Conservation (phyloP, 2,888 invertebrate genomes). For the Acronicta leporina region DNA sequence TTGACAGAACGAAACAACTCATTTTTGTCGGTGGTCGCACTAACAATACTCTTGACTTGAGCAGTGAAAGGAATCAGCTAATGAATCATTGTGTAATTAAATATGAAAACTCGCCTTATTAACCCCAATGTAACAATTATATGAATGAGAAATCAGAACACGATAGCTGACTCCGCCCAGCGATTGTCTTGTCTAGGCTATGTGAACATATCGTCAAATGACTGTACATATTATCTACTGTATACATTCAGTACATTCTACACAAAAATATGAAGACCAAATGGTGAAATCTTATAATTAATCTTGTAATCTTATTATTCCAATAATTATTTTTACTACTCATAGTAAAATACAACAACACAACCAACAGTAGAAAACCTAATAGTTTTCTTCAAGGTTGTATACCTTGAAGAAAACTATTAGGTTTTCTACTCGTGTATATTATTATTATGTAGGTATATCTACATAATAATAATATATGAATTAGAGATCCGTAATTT, state of each 20-base stretch:
- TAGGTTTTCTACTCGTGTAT: too few species aligned
- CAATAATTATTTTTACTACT: too few species aligned
- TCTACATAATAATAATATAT: too few species aligned
- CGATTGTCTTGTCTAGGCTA: slow-evolving; percentile 61
- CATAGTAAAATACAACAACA: too few species aligned
- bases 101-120: slow-evolving; percentile 75
- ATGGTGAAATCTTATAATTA: too few species aligned
- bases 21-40: slow-evolving; percentile 66
- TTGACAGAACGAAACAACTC: slow-evolving; percentile 60
- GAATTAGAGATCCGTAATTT: too few species aligned
- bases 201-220: slow-evolving; percentile 65
- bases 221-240: slow-evolving; percentile 47
- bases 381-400: too few species aligned
- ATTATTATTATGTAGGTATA: too few species aligned
- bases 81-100: slow-evolving; percentile 75
- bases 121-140: slow-evolving; percentile 75
- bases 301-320: too few species aligned
- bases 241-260: too few species aligned
- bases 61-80: slow-evolving; percentile 77
- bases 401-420: background rate
- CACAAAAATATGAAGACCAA: slow-evolving; percentile 10
- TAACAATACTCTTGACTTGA: slow-evolving; percentile 62
- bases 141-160: slow-evolving; percentile 71
- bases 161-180: slow-evolving; percentile 56
- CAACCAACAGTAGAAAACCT: too few species aligned